Evolutionary conservation across 2,888 invertebrate species (phyloP).

Genomic region (Rotaria macrura): DNA sequence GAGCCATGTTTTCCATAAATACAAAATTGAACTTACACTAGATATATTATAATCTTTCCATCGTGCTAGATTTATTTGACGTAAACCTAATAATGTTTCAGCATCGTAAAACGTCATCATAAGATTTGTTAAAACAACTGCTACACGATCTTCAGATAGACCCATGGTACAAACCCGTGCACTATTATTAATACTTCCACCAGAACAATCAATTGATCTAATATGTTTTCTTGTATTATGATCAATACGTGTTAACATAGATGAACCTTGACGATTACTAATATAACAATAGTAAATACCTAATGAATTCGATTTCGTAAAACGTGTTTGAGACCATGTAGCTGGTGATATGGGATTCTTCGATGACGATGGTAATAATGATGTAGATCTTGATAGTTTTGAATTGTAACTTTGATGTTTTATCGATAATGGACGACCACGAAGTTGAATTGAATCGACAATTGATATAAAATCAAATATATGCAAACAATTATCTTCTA

Average conservation of each 20-base stretch:
- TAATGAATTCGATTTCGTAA: neutral
- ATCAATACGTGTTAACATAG: neutral
- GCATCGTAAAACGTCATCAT: neutral
- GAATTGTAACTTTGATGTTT: neutral
- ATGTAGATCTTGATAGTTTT: neutral
- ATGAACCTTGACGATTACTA: neutral
- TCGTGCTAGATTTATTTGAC: neutral
- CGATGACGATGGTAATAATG: neutral
- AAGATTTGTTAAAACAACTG: neutral
- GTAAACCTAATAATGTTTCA: neutral
- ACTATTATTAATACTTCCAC: neutral
- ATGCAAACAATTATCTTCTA: neutral
- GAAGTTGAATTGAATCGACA: neutral
- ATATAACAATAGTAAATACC: constrained; percentile 8
- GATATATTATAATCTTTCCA: neutral
- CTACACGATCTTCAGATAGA: neutral
- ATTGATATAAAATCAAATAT: neutral
- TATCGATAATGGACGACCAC: neutral
- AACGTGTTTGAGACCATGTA: neutral
- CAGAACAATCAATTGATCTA: neutral
- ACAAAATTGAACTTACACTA: neutral
- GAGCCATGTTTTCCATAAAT: constrained; percentile 17
- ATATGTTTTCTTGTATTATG: constrained; percentile 4
- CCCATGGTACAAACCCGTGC: neutral
- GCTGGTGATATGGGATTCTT: neutral